Evolutionary conservation across 2,113 vertebrate species (phyloP).

Genomic region (Procavia capensis): DNA sequence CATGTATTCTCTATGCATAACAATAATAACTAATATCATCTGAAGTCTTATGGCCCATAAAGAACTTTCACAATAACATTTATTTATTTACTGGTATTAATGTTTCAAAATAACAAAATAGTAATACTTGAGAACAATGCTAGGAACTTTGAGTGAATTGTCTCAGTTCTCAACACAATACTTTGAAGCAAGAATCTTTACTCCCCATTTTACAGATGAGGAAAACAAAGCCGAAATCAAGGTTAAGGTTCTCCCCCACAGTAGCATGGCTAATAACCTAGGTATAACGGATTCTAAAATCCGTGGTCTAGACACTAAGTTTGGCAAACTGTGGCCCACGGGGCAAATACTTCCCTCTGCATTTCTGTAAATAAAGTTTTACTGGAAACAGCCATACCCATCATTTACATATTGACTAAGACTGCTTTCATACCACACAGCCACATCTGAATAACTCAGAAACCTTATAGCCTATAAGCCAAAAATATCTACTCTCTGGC

Average conservation of each 20-base stretch:
- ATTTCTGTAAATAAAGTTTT: not conserved
- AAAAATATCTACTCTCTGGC: not conserved
- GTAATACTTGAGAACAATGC: not conserved
- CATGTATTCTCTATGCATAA: not conserved
- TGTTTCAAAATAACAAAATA: slow-evolving; percentile 39
- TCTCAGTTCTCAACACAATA: slow-evolving; percentile 19
- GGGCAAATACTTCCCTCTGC: not conserved
- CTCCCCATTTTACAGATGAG: not conserved
- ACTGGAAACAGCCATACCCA: not conserved
- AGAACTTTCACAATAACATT: not conserved
- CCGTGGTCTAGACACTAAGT: not conserved
- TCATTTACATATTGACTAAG: not conserved
- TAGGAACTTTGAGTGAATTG: slow-evolving; percentile 5
- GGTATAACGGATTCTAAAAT: not conserved
- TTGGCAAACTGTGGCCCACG: not conserved
- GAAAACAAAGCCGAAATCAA: not conserved
- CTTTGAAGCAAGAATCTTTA: not conserved
- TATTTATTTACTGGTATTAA: not conserved
- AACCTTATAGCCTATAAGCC: not conserved
- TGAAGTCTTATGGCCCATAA: not conserved
- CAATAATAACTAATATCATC: not conserved
- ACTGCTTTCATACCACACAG: not conserved
- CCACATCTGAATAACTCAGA: not conserved
- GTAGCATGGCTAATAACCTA: not conserved
- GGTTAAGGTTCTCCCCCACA: not conserved